A percentile compares a stretch with the other conserved stretches of the same genome.
These are phyloP conservation scores for Drosophila peninsularis DNA, from an alignment of 2,888 invertebrate species.

Conservation along the genomic window DNA sequence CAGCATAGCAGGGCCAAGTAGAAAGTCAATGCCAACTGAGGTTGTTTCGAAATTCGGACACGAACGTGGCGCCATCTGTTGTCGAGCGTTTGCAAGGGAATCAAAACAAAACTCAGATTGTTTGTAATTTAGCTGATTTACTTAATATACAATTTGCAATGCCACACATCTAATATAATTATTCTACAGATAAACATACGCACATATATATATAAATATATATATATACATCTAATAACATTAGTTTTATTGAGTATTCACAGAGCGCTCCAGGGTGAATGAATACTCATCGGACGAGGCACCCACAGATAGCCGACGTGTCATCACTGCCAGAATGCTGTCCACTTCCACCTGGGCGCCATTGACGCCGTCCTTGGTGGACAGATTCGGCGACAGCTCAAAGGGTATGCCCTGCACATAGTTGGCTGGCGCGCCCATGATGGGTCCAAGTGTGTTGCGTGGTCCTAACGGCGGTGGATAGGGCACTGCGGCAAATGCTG, in stretches of 20 bases:
- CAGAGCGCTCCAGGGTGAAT: conserved; percentile 79
- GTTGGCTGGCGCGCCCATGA: conserved; percentile 55
- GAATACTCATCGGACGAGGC: conserved; percentile 77
- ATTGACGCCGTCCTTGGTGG: conserved; percentile 68
- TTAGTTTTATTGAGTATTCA: conserved; percentile 78
- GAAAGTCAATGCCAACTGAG: conserved; percentile 28
- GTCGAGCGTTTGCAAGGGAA: conserved; percentile 11
- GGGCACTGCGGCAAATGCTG: conserved; percentile 51
- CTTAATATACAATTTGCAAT: conserved; percentile 20
- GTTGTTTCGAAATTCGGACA: neutral
- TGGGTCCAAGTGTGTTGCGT: conserved; percentile 12
- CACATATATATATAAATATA: neutral
- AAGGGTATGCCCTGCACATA: conserved; percentile 83
- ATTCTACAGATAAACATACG: conserved; percentile 17
- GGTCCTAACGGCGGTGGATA: conserved; percentile 59
- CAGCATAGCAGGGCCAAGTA: neutral
- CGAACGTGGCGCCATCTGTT: conserved; percentile 11
- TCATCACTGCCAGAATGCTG: conserved; percentile 79
- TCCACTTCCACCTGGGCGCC: conserved; percentile 81
- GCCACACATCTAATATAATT: conserved; percentile 25
- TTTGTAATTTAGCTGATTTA: neutral
- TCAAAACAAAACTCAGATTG: neutral
- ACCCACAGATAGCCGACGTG: conserved; percentile 78
- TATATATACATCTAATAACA: conserved; percentile 9
- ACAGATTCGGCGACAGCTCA: conserved; percentile 76